Percentiles rank a stretch among this genome's conserved stretches.
phyloP scores from a whole-genome alignment of 2,888 invertebrate species.

The Pteria penguin region DNA sequence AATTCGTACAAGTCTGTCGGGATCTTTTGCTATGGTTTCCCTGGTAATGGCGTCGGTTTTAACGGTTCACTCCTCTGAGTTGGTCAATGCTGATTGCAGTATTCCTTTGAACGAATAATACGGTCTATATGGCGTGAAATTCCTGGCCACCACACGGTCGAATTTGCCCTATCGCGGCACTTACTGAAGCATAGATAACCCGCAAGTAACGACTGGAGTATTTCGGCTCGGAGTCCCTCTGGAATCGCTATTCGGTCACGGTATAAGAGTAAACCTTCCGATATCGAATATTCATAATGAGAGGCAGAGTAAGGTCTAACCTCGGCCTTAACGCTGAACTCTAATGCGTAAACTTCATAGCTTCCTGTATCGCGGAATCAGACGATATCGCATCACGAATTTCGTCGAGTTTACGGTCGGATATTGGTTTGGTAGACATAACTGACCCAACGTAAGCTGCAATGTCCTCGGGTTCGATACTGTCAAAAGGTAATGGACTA shows the following conservation, averaged over 20 bases:
- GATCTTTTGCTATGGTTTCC: constrained; percentile 5
- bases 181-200: not conserved
- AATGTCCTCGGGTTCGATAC: too few relatives aligned
- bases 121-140: constrained; percentile 10
- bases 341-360: not conserved
- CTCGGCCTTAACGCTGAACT: not conserved
- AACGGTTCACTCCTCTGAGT: constrained; percentile 13
- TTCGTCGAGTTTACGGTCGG: not conserved
- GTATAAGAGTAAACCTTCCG: constrained; percentile 32
- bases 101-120: not conserved
- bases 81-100: not conserved
- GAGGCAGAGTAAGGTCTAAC: constrained; percentile 23
- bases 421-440: not conserved
- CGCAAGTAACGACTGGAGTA: not conserved
- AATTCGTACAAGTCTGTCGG: not conserved
- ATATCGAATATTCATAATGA: constrained; percentile 14
- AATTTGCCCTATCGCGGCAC: not conserved
- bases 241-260: constrained; percentile 23
- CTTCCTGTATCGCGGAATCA: not conserved
- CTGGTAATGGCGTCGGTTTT: not conserved
- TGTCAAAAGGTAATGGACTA: constrained; percentile 12
- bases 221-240: not conserved
- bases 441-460: not conserved
- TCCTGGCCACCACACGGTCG: constrained; percentile 13
- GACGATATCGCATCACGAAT: not conserved